Evolutionary conservation across 1,140 invertebrate species (phyloP), one percentile per base, ranked within the genome.

Genomic region (Apis laboriosa): DNA sequence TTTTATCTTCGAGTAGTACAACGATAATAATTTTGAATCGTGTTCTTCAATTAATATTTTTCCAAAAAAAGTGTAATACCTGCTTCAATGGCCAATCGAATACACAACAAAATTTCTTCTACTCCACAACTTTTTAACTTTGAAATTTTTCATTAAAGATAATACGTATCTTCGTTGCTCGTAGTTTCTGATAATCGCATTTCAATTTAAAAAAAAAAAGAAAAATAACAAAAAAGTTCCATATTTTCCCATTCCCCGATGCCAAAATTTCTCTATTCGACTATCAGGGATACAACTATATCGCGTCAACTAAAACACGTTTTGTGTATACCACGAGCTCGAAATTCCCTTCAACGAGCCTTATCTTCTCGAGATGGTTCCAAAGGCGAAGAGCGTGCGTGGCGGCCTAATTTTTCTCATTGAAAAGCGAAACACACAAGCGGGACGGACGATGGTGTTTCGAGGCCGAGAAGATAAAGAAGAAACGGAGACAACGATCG

Each of bases 401-500:
- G 51, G 43, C 55, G 64, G 55, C 7, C 53, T 43, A n/a, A 60
- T 51, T 60, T 34, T n/a, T 67, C 2, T 63, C 66, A 34, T 61
- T 24, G 49, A 60, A 67, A 43, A 72, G 5, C 28, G 9, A 51
- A 79, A 72, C 24, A 0, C 43, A 49, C 64, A 19, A 24, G 55
- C 63, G 61, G 24, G 49, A 3, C 63, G 53, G 34, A 1, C 77
- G 77, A 61, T 71, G 67, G 11, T 49, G 34, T 28, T 51, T 55
- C 24, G 55, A 34, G n/a, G 19, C 3, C 24, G 56, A 83, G 80
- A 78, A 83, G 80, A 78, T 64, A 79, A 67, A 73, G 49, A 66
- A 43, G 34, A 7, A 34, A 11, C 15, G 58, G 15, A 51, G 60
- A 13, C 55, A 67, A 56, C 17, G 53, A 49, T 17, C 24, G 68